A percentile compares a stretch with the other conserved stretches of the same genome.
phyloP scores from a whole-genome alignment of 2,888 invertebrate genomes.

The Idaea aversata region DNA sequence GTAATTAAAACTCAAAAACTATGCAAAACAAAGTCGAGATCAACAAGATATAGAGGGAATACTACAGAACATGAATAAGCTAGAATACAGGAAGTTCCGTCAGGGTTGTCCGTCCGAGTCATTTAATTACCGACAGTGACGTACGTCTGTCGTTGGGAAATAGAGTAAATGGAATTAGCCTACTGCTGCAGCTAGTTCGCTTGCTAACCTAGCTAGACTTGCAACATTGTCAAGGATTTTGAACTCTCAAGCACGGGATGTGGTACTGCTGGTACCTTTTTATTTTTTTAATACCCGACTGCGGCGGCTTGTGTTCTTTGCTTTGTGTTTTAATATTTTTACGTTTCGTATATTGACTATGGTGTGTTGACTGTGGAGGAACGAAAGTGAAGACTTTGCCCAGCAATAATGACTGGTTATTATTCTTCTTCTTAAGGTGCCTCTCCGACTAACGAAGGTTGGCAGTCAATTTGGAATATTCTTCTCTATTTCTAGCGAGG shows the following conservation, averaged over 20 bases:
- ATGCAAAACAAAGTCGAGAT: neutral
- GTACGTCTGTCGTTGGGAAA: slow-evolving; percentile 23
- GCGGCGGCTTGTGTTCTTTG: no score
- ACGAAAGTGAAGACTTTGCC: no score
- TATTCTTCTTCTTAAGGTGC: no score
- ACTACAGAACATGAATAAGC: slow-evolving; percentile 6
- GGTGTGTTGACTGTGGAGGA: no score
- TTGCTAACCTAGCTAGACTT: neutral
- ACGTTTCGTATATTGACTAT: no score
- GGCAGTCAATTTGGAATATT: no score
- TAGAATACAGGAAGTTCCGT: slow-evolving; percentile 34
- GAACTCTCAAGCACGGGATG: neutral
- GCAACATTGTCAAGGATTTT: neutral
- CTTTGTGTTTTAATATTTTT: no score
- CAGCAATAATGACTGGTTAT: no score
- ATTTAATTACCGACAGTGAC: slow-evolving; percentile 52
- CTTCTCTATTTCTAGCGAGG: no score
- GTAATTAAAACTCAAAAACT: neutral
- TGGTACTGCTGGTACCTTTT: neutral
- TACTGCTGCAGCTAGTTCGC: neutral
- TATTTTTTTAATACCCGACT: neutral
- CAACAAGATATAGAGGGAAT: neutral
- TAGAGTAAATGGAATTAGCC: slow-evolving; percentile 9
- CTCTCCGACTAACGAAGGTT: no score
- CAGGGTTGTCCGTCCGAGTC: slow-evolving; percentile 44